phyloP scores from a whole-genome alignment of 2,888 invertebrate species.

The Ormyrus rosae region DNA sequence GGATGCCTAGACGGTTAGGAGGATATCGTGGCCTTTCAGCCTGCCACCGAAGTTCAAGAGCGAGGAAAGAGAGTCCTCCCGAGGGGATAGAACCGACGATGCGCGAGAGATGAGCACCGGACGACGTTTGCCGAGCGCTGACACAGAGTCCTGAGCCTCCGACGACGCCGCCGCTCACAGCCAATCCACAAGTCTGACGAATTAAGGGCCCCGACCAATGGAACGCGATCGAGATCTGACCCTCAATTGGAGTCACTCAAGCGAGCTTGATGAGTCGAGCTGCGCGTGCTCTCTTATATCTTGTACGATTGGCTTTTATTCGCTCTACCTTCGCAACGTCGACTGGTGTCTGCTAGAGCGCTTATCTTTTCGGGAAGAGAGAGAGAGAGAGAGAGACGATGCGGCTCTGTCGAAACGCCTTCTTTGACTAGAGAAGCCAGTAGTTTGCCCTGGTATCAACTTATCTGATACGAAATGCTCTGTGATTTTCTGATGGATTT shows the following conservation, averaged over 20 bases:
- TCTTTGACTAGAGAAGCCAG: conserved; percentile 33
- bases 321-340: conserved; percentile 22
- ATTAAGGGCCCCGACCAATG: conserved; percentile 72
- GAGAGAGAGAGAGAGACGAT: too few species aligned
- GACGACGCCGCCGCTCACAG: conserved; percentile 52
- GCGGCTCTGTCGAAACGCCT: neutral
- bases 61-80: conserved; percentile 27
- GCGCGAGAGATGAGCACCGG: neutral
- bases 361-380: too few species aligned
- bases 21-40: conserved; percentile 16
- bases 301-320: conserved; percentile 29
- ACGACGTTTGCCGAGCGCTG: neutral
- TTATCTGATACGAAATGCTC: neutral
- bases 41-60: conserved; percentile 45
- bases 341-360: neutral
- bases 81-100: neutral
- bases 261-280: conserved; percentile 59
- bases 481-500: neutral
- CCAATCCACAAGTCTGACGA: conserved; percentile 15
- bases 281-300: conserved; percentile 8
- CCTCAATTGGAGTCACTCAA: conserved; percentile 72
- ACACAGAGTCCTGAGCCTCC: neutral
- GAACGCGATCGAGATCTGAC: conserved; percentile 55
- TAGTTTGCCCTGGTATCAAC: conserved; percentile 5
- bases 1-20: neutral